Conservation (phyloP, 2,888 invertebrate species). For the Aphodius granarius region DNA sequence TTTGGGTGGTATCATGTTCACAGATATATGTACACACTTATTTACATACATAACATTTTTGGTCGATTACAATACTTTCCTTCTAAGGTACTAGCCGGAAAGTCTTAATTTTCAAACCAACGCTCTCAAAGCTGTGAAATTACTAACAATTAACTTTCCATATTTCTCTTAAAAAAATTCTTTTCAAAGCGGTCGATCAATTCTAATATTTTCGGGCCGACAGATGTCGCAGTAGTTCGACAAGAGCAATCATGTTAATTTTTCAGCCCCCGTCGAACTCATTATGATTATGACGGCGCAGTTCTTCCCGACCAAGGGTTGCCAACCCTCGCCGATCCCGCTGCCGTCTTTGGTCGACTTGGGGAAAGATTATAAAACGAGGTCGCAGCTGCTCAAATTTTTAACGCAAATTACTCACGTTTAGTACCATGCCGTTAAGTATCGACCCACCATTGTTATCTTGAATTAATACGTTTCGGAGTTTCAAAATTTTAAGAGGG, state of each 20-base stretch:
- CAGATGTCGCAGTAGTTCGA: conserved; percentile 32
- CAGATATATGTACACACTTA: too few relatives aligned
- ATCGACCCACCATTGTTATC: neutral
- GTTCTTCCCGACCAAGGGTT: conserved; percentile 12
- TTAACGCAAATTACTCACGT: neutral
- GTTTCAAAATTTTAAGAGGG: neutral
- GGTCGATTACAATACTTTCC: too few relatives aligned
- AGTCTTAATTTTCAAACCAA: too few relatives aligned
- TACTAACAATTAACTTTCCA: neutral
- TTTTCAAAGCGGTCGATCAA: neutral
- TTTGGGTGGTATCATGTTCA: too few relatives aligned
- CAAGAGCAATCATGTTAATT: conserved; percentile 34
- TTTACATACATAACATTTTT: too few relatives aligned
- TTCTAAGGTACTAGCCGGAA: too few relatives aligned
- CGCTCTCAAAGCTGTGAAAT: too few relatives aligned
- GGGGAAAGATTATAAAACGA: neutral
- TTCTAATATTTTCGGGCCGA: conserved; percentile 26
- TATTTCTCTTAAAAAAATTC: neutral
- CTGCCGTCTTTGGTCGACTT: neutral
- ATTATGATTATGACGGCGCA: conserved; percentile 32
- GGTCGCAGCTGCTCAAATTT: neutral
- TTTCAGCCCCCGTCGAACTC: conserved; percentile 26
- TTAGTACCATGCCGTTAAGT: neutral
- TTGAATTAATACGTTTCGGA: neutral
- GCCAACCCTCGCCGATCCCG: neutral